Evolutionary conservation across 1,140 invertebrate species (phyloP), one percentile per base, ranked within the genome.

Genomic region (Drosophila miranda): DNA sequence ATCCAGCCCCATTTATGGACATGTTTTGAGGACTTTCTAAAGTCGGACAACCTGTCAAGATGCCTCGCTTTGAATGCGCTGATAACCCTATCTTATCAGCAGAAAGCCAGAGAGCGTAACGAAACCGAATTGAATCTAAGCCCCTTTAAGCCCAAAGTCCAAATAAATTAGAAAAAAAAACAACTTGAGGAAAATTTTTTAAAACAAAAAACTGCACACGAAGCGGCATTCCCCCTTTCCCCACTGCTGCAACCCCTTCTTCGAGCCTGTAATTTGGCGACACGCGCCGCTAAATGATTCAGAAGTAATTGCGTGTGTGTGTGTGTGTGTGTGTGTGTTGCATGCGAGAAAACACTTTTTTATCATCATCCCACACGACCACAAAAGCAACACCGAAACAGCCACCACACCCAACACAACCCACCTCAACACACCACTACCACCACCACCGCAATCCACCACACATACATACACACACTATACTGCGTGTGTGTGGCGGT

Each of bases 31-130:
- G 34, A 56, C 11, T 16, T 55, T 55, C 34, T 11, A 13, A 34
- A 16, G 42, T 67, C 49, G 48, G 64, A 67, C 64, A 68, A 53
- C 50, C 64, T 68, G 64, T 48, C 64, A 68, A 16, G 49, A 67
- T 67, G 64, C 51, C 48, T 68, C 67, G 62, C 50, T 67, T 34
- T n/a, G 54, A 41, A 28, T 38, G 19, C 16, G 0, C 7, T 14
- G 64, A 68, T 69, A 68, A 69, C 63, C 11, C 66, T 68, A 68
- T 69, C 63, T 69, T 68, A 69, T 69, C 64, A 68, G 3, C 9
- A 2, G 3, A 11, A 8, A 11, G 7, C 28, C 7, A 7, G 8
- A 1, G 8, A n/a, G 50, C 16, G 49, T 46, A 13, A 41, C 30
- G 42, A 67, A 64, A 55, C 46, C n/a, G 26, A 68, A 68, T 56